These are phyloP conservation scores for Heterodera filipjevi DNA, from an alignment of 2,888 invertebrate genomes.

Conservation along the genomic window DNA sequence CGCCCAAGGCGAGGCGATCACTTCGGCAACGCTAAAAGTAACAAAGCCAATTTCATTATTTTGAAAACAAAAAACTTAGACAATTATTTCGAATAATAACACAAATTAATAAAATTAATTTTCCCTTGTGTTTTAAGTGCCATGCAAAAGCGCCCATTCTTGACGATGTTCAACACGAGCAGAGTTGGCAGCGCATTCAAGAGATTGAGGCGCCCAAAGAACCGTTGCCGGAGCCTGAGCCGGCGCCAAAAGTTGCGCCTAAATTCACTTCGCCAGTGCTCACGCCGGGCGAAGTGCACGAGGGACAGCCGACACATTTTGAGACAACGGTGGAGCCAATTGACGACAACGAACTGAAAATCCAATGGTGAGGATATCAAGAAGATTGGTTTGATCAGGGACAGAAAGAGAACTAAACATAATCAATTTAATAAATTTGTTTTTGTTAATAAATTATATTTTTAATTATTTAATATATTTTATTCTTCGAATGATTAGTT, in stretches of 20 bases:
- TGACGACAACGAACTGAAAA: slow-evolving; percentile 71
- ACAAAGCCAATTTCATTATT: background rate
- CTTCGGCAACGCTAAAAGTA: slow-evolving; percentile 68
- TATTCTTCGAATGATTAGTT: too few species aligned
- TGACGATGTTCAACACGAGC: slow-evolving; percentile 87
- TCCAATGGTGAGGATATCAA: slow-evolving; percentile 75
- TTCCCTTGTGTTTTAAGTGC: slow-evolving; percentile 45
- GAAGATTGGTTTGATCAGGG: too few species aligned
- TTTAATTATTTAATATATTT: too few species aligned
- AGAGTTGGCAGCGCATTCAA: slow-evolving; percentile 80
- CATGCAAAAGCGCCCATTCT: slow-evolving; percentile 72
- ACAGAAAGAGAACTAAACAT: too few species aligned
- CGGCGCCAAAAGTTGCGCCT: slow-evolving; percentile 50
- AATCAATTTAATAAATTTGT: background rate
- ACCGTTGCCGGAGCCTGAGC: slow-evolving; percentile 56
- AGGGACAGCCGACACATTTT: slow-evolving; percentile 86
- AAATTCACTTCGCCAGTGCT: slow-evolving; percentile 50
- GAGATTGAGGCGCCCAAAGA: slow-evolving; percentile 61
- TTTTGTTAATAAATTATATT: too few species aligned
- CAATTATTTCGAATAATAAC: too few species aligned
- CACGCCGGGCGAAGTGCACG: slow-evolving; percentile 78
- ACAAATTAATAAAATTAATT: background rate
- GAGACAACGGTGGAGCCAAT: slow-evolving; percentile 85
- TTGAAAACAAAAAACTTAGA: too few species aligned
- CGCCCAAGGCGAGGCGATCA: slow-evolving; percentile 87